A percentile compares a stretch with the other conserved stretches of the same genome.
phyloP scores from a whole-genome alignment of 2,797 vertebrate genomes.

The Phyllotis vaccarum region DNA sequence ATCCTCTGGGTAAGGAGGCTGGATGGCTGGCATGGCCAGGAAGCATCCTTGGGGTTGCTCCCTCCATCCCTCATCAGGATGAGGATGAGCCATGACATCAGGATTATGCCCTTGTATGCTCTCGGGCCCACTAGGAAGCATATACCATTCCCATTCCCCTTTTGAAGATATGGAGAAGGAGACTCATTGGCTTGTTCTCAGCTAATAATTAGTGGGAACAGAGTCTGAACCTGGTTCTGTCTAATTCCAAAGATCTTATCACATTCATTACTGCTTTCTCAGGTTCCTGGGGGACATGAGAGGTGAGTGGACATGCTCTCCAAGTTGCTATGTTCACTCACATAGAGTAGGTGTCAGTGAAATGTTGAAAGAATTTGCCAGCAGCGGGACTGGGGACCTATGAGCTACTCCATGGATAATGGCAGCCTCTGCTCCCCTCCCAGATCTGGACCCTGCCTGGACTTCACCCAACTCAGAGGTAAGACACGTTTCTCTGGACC shows the following conservation, averaged over 20 bases:
- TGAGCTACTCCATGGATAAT: neutral
- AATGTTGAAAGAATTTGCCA: neutral
- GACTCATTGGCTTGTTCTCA: slow-evolving; percentile 45
- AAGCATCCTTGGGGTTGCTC: neutral
- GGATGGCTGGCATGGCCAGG: neutral
- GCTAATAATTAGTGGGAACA: neutral
- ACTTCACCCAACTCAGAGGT: neutral
- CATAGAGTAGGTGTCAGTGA: slow-evolving; percentile 11
- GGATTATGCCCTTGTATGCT: neutral
- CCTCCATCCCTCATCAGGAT: neutral
- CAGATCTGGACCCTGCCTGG: neutral
- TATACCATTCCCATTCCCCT: neutral
- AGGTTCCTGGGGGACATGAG: neutral
- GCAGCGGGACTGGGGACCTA: neutral
- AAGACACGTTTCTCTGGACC: neutral
- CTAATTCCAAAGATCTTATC: slow-evolving; percentile 25
- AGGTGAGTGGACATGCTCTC: neutral
- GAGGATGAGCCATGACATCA: neutral
- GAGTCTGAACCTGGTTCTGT: neutral
- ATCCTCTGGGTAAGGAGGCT: neutral
- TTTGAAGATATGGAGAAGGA: slow-evolving; percentile 37
- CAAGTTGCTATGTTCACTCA: neutral
- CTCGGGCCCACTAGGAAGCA: neutral
- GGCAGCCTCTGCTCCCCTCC: neutral
- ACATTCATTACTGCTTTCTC: neutral